Evolutionary conservation across 2,797 vertebrate genomes (phyloP).

Genomic region (Bradypus variegatus): DNA sequence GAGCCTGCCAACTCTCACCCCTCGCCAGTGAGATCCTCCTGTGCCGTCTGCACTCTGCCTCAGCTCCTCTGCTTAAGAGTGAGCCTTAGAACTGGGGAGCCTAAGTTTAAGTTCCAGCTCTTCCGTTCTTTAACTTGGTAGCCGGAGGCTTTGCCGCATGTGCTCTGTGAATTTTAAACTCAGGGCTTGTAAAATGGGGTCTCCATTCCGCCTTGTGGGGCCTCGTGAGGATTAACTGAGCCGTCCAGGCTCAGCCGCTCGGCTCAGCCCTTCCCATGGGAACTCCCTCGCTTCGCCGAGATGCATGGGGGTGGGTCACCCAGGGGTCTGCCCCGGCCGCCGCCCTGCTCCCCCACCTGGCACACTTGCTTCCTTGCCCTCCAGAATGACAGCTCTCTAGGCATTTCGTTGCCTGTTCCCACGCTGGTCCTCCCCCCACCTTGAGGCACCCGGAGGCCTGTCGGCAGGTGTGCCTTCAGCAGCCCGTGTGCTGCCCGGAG

Average conservation of each 20-base stretch:
- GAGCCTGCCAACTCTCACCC: neutral
- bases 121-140: rapidly evolving
- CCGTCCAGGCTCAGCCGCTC: neutral
- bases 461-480: too few relatives aligned
- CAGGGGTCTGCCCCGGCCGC: too few relatives aligned
- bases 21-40: neutral
- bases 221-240: neutral
- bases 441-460: too few relatives aligned
- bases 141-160: rapidly evolving
- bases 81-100: neutral
- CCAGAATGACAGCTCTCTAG: too few relatives aligned
- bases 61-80: neutral
- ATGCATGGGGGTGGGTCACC: too few relatives aligned
- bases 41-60: neutral
- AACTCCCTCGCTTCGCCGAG: neutral
- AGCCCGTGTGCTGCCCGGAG: neutral
- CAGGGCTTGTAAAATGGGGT: too few relatives aligned
- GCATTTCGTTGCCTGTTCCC: too few relatives aligned
- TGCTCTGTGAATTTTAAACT: neutral
- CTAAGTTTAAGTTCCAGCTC: neutral
- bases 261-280: neutral
- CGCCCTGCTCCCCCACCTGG: too few relatives aligned
- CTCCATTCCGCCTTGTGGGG: rapidly evolving
- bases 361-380: too few relatives aligned
- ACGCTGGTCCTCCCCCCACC: too few relatives aligned